Evolutionary conservation across 2,888 invertebrate genomes (phyloP), one percentile per base, ranked within the genome.

Genomic region (Anaspis maculata): DNA sequence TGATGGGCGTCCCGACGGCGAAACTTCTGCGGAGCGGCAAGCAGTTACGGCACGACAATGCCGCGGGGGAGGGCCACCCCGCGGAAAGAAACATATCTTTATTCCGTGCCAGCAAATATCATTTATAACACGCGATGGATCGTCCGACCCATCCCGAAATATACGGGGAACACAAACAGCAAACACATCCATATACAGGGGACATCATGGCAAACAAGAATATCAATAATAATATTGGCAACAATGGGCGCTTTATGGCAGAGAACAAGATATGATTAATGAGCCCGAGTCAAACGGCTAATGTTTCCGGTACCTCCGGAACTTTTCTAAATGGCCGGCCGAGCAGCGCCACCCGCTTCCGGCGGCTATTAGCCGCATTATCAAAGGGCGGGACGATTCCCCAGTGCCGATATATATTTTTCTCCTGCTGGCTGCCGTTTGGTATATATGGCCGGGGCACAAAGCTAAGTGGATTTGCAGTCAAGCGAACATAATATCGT

Each of bases 241-340:
- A 55, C 59, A 57, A 56, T 27, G 46, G 49, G 41, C 39, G 42
- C 44, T 47, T 54, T 51, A 52, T 46, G 48, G 44, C 37, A 41
- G 48, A 51, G 48, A 63, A 59, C 57, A 56, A 61, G 59, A 59
- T 62, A 63, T 64, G 64, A 64, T 64, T 60, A 62, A 64, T 64
- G 62, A 57, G 43, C 39, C 41, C 54, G 60, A 62, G 55, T 57
- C 10, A 40, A 60, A 56, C 51, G 60, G 57, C 61, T 63, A 64
- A 65, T 64, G 64, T 63, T 63, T 64, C 62, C 62, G 59, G 61
- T 57, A 57, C 53, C 54, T 52, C 59, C 59, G 64, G 64, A 64
- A 63, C 59, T 58, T 56, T 54, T 54, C 58, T 62, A 64, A 63
- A 63, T 62, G 61, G 61, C 57, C 52, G 49, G 30, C 21, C 29